Conservation (phyloP, 2,113 vertebrate genomes). For the Oriolus oriolus region DNA sequence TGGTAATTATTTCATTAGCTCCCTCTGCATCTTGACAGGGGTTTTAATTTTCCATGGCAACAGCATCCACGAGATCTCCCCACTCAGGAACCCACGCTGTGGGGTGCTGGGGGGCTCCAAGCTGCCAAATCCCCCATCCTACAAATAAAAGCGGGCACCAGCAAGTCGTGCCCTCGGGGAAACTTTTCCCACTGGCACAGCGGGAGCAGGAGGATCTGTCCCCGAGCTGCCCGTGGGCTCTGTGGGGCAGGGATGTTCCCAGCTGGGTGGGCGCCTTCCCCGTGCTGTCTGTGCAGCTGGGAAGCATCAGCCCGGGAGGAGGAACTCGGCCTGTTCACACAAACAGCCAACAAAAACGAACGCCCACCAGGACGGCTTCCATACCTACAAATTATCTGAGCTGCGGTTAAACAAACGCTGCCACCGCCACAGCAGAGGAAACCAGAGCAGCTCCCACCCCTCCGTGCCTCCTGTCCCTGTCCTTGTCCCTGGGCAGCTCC, state of each 20-base stretch:
- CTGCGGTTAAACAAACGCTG: background rate
- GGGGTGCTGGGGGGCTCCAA: background rate
- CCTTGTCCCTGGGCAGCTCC: background rate
- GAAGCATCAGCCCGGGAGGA: background rate
- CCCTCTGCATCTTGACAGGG: background rate
- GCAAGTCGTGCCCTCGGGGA: background rate
- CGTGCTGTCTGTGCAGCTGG: rapidly evolving
- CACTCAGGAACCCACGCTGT: background rate
- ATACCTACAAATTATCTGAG: conserved; percentile 16
- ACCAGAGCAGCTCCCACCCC: background rate
- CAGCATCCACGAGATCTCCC: background rate
- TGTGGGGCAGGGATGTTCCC: background rate
- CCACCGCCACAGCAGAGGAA: background rate
- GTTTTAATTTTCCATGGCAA: conserved; percentile 7
- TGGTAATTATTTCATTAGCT: background rate
- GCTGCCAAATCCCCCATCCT: background rate
- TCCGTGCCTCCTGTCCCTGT: background rate
- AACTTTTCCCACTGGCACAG: rapidly evolving
- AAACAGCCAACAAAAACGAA: background rate
- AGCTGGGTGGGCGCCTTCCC: background rate
- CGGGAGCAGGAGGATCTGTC: background rate
- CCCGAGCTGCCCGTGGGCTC: background rate
- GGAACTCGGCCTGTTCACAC: background rate
- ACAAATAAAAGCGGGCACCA: background rate
- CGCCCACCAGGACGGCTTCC: background rate